Conservation (phyloP, 2,797 vertebrate genomes). For the Hephaestus fuliginosus region DNA sequence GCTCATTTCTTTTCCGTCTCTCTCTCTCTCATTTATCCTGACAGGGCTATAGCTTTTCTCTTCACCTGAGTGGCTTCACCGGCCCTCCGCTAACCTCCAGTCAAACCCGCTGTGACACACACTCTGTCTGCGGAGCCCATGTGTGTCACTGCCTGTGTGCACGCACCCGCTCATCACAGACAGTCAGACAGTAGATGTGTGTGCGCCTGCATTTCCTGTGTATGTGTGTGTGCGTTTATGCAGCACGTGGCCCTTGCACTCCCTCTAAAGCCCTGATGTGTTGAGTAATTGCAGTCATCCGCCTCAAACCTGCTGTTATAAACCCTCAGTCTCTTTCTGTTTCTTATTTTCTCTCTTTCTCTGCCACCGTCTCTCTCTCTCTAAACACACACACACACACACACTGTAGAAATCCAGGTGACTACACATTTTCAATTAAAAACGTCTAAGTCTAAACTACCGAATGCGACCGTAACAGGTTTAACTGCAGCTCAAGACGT, state of each 20-base stretch:
- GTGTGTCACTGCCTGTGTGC: constrained; percentile 9
- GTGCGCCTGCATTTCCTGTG: neutral
- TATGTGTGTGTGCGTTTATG: constrained; percentile 13
- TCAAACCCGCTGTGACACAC: constrained; percentile 46
- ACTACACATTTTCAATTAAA: neutral
- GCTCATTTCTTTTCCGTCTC: constrained; percentile 4
- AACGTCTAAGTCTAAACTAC: constrained; percentile 1
- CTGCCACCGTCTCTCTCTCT: neutral
- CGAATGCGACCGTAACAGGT: neutral
- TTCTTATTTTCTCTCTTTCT: constrained; percentile 11
- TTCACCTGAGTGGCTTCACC: constrained; percentile 35
- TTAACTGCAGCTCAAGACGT: neutral
- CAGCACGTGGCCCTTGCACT: constrained; percentile 16
- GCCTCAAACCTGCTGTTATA: constrained; percentile 8
- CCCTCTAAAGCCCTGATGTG: constrained; percentile 37
- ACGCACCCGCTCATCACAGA: constrained; percentile 6
- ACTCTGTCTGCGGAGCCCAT: neutral
- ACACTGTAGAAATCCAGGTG: neutral
- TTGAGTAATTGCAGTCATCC: constrained; percentile 48
- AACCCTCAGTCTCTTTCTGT: constrained; percentile 4
- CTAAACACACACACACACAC: neutral
- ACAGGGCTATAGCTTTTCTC: constrained; percentile 32
- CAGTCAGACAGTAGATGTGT: constrained; percentile 14
- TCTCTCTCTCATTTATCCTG: constrained; percentile 44
- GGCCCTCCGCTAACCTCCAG: constrained; percentile 41